Percentiles rank a stretch among this genome's conserved stretches.
phyloP scores from a whole-genome alignment of 2,888 invertebrate species.

The Dasypolia templi region DNA sequence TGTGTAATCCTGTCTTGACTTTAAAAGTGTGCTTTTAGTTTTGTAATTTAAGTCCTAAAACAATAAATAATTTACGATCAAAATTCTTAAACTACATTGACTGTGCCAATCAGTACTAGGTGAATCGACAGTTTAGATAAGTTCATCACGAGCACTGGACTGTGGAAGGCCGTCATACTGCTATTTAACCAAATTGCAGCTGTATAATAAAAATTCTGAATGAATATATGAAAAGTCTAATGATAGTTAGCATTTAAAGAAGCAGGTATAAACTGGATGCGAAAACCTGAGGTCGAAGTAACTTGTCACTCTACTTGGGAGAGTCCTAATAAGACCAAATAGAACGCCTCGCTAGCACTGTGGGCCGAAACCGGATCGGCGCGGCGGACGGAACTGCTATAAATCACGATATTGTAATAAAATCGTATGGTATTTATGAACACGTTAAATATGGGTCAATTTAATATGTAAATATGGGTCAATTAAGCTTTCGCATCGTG shows the following conservation, averaged over 20 bases:
- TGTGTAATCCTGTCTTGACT: not conserved
- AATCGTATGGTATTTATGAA: constrained; percentile 23
- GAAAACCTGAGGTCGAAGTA: not conserved
- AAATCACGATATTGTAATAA: constrained; percentile 38
- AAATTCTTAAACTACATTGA: no score
- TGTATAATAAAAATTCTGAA: not conserved
- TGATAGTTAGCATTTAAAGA: no score
- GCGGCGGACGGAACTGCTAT: constrained; percentile 47
- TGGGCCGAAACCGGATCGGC: constrained; percentile 20
- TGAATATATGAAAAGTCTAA: not conserved
- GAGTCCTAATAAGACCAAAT: constrained; percentile 6
- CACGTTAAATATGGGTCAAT: no score
- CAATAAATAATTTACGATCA: not conserved
- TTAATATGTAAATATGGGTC: constrained; percentile 20
- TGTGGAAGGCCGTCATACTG: constrained; percentile 18
- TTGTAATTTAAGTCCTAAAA: not conserved
- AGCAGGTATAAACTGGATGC: no score
- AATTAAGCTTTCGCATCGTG: constrained; percentile 28
- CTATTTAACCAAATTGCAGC: constrained; percentile 13
- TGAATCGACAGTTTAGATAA: constrained; percentile 22
- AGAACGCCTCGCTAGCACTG: not conserved
- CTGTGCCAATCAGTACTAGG: constrained; percentile 30
- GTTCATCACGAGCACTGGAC: constrained; percentile 30
- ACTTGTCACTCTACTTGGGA: not conserved
- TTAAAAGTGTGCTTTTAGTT: not conserved